Evolutionary conservation across 2,113 vertebrate species (phyloP).

Genomic region (Myrmophylax atrothorax): DNA sequence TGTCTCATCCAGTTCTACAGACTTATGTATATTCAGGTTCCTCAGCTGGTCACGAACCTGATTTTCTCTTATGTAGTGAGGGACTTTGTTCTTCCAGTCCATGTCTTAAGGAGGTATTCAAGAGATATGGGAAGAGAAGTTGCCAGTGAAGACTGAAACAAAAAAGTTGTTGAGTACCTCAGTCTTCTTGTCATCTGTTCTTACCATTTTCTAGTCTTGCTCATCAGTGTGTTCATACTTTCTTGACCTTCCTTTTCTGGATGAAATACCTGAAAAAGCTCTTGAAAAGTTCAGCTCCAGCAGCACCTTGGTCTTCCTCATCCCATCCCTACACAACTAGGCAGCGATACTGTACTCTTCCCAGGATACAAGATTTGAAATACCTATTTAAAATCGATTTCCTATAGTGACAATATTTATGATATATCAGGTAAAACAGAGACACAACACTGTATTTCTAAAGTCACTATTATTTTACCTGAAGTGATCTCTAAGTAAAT

Average conservation of each 20-base stretch:
- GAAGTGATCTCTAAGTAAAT: neutral
- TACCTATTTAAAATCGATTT: neutral
- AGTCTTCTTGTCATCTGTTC: neutral
- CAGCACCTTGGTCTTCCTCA: neutral
- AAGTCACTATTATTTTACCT: neutral
- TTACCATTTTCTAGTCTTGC: neutral
- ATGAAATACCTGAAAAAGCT: neutral
- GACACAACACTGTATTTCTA: neutral
- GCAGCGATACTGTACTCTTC: neutral
- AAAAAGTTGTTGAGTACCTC: neutral
- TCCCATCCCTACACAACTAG: neutral
- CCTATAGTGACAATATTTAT: neutral
- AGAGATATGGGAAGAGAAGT: neutral
- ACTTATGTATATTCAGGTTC: neutral
- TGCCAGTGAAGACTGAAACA: neutral
- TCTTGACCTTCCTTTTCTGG: neutral
- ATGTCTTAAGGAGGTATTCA: neutral
- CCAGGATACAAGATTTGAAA: neutral
- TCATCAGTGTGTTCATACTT: neutral
- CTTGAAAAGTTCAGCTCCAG: neutral
- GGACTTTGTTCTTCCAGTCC: too few species aligned
- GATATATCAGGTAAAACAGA: neutral
- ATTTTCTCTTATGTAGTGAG: neutral
- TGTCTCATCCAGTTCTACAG: neutral
- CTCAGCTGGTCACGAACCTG: neutral